Evolutionary conservation across 2,113 vertebrate genomes (phyloP).

Genomic region (Choloepus hoffmanni): DNA sequence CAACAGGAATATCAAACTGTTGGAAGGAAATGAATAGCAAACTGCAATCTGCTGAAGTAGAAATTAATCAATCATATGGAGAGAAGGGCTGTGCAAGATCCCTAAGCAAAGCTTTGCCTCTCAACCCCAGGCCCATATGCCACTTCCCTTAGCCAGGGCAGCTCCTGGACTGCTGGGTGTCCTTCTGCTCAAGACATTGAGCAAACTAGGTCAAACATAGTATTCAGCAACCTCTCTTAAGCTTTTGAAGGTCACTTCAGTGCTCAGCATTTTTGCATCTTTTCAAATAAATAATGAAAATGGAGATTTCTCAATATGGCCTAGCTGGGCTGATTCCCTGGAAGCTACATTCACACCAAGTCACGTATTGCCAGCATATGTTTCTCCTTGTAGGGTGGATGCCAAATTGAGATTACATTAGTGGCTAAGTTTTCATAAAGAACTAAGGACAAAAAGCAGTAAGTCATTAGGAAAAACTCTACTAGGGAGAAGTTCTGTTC

Average conservation of each 20-base stretch:
- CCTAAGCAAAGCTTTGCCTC: constrained; percentile 51
- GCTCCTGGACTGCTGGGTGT: constrained; percentile 67
- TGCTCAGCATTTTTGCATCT: constrained; percentile 66
- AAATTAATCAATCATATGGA: constrained; percentile 72
- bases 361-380: constrained; percentile 66
- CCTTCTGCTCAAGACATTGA: constrained; percentile 67
- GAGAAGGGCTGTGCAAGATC: constrained; percentile 40
- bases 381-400: constrained; percentile 57
- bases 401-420: constrained; percentile 67
- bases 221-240: constrained; percentile 27
- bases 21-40: constrained; percentile 4
- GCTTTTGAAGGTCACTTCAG: constrained; percentile 69
- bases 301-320: constrained; percentile 73
- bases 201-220: constrained; percentile 55
- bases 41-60: constrained; percentile 41
- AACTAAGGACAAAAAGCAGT: constrained; percentile 59
- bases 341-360: not conserved
- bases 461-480: constrained; percentile 40
- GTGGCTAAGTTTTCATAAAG: constrained; percentile 69
- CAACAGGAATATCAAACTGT: not conserved
- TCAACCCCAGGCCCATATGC: constrained; percentile 70
- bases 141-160: constrained; percentile 67
- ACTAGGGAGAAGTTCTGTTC: not conserved
- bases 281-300: constrained; percentile 68
- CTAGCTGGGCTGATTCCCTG: constrained; percentile 60